Evolutionary conservation across 2,113 vertebrate species (phyloP).

Genomic region (Pseudonaja textilis): DNA sequence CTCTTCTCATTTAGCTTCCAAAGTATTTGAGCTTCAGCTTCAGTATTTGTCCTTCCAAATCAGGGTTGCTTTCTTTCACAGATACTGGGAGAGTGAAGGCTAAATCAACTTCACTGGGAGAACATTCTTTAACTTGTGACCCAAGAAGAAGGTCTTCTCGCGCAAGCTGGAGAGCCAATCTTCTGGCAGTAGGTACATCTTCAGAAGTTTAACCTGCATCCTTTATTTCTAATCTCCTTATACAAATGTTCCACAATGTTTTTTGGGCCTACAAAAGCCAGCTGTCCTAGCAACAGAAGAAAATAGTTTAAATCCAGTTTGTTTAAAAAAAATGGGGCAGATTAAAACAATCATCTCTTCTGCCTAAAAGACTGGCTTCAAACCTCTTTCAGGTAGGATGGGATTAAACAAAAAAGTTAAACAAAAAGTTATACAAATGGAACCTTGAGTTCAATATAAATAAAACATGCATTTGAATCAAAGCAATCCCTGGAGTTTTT

Average conservation of each 20-base stretch:
- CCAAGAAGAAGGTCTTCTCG: neutral
- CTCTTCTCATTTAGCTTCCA: neutral
- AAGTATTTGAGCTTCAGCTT: neutral
- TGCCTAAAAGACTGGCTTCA: neutral
- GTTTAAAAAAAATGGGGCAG: neutral
- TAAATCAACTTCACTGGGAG: neutral
- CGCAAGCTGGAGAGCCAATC: neutral
- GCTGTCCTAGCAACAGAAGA: neutral
- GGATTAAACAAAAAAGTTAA: neutral
- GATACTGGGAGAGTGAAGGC: neutral
- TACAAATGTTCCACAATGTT: neutral
- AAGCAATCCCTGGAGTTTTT: neutral
- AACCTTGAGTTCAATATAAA: neutral
- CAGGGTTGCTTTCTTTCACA: neutral
- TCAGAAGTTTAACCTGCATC: neutral
- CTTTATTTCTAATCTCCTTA: neutral
- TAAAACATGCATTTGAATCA: neutral
- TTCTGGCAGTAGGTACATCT: neutral
- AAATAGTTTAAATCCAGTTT: neutral
- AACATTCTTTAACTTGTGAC: neutral
- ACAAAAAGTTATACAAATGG: neutral
- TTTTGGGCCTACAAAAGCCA: neutral
- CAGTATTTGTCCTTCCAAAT: neutral
- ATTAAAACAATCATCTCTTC: neutral
- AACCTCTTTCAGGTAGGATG: neutral